Base-by-base conservation (phyloP, 64 coral and sea anemone species). In the Anthopleura sola region DNA sequence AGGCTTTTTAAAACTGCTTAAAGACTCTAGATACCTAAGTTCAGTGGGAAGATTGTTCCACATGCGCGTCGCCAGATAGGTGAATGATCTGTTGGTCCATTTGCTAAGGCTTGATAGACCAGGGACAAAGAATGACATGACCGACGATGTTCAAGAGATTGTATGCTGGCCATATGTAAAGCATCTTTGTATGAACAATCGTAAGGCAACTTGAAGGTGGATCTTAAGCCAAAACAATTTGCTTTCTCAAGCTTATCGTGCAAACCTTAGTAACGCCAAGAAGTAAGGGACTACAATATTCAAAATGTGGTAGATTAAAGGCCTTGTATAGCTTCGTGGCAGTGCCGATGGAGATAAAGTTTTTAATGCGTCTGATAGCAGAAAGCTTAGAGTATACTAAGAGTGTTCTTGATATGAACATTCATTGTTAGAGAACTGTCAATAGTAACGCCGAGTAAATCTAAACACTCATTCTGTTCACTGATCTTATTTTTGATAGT, bases 261-360 rank as follows among this genome's bases (percentile, higher is more conserved):
- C 26, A 69, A 31, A 33, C 64, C 64, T 64, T 85, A 4, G 31
- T 24, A 36, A 71, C 38, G 0, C 84, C 56, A 48, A 85, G 33
- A 18, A 85, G 39, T 71, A 85, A 71, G 6, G 84, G 84, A 38
- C 56, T 68, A 47, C 58, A 69, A 28, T 85, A 85, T 69, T 87
- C 85, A 19, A 87, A 46, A 78, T 87, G 85, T 17, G 85, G 85
- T 31, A 87, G 26, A n/a, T 50, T 76, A 78, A 76, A 77, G 16
- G 85, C 47, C 29, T 56, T 87, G 33, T 87, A 53, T 51, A 87
- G 85, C 18, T 75, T 57, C 0, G 51, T 38, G 24, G 74, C 74
- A 14, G 71, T 51, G 24, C 78, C 44, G 28, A 26, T 38, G 31
- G 85, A 49, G 14, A 87, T 32, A n/a, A 87, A 56, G 31, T n/a